Conservation (phyloP, 2,888 invertebrate genomes). For the Caenorhabditis panamensis region DNA sequence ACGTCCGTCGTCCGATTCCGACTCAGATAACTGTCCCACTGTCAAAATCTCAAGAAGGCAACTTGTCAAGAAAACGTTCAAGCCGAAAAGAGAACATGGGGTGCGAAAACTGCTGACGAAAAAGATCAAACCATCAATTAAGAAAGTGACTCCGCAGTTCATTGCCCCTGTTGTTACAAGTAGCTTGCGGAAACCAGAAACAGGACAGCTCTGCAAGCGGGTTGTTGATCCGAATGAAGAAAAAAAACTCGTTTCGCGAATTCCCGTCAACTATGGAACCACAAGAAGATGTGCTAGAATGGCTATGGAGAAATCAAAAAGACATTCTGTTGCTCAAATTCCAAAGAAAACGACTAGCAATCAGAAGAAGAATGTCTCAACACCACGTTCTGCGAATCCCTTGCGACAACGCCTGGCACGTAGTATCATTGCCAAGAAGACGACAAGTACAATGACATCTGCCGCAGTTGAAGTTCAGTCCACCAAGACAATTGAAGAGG, state of each 20-base stretch:
- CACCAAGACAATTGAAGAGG: too few species aligned
- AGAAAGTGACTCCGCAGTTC: not conserved
- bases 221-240: not conserved
- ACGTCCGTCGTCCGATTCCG: constrained; percentile 2
- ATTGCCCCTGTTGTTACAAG: not conserved
- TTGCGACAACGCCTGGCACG: too few species aligned
- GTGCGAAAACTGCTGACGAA: too few species aligned
- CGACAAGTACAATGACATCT: too few species aligned
- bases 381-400: too few species aligned
- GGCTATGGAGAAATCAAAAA: not conserved
- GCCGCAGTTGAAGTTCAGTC: too few species aligned
- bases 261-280: not conserved
- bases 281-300: not conserved
- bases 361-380: too few species aligned
- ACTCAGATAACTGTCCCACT: constrained; percentile 8
- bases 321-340: not conserved
- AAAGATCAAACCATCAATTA: too few species aligned
- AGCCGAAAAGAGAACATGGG: not conserved
- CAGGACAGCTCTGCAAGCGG: not conserved
- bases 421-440: too few species aligned
- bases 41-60: not conserved
- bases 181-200: not conserved
- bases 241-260: not conserved
- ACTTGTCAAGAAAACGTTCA: not conserved
- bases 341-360: not conserved